Evolutionary conservation across 2,888 invertebrate genomes (phyloP).

Genomic region (Drosophila cracens): DNA sequence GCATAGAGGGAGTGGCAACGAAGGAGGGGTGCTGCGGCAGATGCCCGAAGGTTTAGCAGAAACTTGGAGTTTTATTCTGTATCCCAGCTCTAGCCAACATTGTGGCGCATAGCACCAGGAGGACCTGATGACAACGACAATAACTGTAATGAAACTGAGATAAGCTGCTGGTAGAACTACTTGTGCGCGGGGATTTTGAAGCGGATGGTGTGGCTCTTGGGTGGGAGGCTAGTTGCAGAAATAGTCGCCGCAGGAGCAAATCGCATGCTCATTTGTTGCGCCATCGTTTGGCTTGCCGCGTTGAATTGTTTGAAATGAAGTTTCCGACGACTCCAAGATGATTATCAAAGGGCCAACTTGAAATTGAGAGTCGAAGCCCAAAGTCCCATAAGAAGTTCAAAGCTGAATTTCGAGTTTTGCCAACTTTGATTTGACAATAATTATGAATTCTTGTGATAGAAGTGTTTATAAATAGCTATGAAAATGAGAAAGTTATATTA

Average conservation of each 20-base stretch:
- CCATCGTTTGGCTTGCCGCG: constrained; percentile 62
- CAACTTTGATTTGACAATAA: constrained; percentile 40
- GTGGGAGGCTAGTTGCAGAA: not conserved
- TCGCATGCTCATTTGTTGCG: constrained; percentile 75
- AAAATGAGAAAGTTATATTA: not conserved
- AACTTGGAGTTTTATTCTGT: constrained; percentile 56
- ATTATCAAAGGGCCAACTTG: constrained; percentile 54
- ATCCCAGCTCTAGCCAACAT: constrained; percentile 59
- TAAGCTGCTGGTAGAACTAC: constrained; percentile 56
- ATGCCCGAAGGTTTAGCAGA: constrained; percentile 38
- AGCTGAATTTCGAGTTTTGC: constrained; percentile 18
- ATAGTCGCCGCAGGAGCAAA: constrained; percentile 54
- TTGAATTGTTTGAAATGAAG: constrained; percentile 62
- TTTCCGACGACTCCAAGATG: constrained; percentile 56
- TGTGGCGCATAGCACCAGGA: constrained; percentile 66
- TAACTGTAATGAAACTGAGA: constrained; percentile 79
- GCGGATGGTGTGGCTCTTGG: not conserved
- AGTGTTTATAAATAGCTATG: not conserved
- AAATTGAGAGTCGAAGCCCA: constrained; percentile 35
- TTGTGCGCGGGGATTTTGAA: constrained; percentile 1
- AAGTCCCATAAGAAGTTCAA: constrained; percentile 18
- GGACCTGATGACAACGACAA: constrained; percentile 79
- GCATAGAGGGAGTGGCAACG: not conserved
- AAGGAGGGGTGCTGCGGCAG: constrained; percentile 16
- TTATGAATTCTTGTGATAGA: constrained; percentile 10